phyloP scores from a whole-genome alignment of 2,113 vertebrate species.

The Melanerpes aurifrons region DNA sequence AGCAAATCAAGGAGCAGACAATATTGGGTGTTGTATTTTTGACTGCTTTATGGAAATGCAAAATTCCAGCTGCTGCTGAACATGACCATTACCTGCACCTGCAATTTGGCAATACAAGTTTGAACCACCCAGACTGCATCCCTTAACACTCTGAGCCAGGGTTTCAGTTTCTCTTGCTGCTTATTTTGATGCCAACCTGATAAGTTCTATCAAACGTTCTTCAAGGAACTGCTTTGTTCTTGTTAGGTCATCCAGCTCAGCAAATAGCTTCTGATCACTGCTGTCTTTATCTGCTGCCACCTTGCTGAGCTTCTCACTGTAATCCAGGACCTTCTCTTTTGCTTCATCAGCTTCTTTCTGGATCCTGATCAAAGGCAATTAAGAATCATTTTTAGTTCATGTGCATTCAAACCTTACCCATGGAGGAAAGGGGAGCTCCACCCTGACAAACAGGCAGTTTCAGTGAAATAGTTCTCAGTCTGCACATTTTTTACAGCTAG shows the following conservation, averaged over 20 bases:
- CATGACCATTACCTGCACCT: neutral
- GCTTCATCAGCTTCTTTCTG: conserved; percentile 79
- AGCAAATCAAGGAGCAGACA: neutral
- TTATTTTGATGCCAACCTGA: conserved; percentile 80
- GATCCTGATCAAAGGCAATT: conserved; percentile 73
- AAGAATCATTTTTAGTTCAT: neutral
- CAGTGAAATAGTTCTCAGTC: neutral
- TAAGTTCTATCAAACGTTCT: conserved; percentile 92
- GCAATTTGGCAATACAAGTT: neutral
- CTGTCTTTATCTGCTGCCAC: conserved; percentile 80
- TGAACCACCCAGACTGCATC: neutral
- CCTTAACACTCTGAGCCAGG: neutral
- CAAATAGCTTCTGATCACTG: conserved; percentile 82
- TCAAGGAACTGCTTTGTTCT: conserved; percentile 93
- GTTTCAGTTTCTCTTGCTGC: neutral
- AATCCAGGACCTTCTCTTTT: conserved; percentile 78
- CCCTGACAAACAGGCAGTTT: neutral
- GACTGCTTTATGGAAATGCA: neutral
- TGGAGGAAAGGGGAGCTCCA: neutral
- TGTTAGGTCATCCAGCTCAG: conserved; percentile 91
- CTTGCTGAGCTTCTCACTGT: conserved; percentile 80
- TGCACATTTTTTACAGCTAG: neutral
- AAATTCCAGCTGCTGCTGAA: neutral
- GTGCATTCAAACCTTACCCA: neutral
- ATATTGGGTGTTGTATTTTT: neutral